Conservation (phyloP, 23 tunicate species). For the Styela clava region DNA sequence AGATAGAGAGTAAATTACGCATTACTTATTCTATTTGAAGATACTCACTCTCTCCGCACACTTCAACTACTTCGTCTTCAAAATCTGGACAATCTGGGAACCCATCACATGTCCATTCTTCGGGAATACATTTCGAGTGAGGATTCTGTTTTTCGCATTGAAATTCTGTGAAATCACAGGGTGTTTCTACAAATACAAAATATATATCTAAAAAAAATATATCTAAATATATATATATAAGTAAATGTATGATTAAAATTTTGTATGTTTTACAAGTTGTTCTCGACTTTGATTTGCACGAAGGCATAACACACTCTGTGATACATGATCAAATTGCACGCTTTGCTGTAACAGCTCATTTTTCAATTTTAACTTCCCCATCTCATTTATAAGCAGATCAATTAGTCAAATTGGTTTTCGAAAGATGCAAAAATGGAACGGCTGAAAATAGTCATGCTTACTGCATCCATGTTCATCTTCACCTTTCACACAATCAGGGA, state of each 20-base stretch:
- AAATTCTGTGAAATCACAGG: conserved; percentile 11
- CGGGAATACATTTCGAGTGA: conserved; percentile 15
- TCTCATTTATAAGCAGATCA: not conserved
- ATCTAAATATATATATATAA: not conserved
- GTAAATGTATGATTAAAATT: not conserved
- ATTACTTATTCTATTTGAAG: no score
- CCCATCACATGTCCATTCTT: conserved; percentile 20
- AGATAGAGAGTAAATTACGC: no score
- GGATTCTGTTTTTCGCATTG: not conserved
- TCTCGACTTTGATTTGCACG: no score
- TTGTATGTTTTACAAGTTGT: not conserved
- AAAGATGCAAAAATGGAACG: no score
- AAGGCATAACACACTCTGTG: no score
- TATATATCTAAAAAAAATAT: not conserved
- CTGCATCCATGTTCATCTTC: conserved; percentile 23
- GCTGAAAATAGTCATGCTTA: no score
- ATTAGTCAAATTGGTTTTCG: no score
- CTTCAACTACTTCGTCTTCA: conserved; percentile 5
- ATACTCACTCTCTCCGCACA: conserved; percentile 14
- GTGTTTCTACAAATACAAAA: not conserved
- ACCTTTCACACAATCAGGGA: conserved; percentile 13
- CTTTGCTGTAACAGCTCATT: no score
- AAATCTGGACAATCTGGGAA: conserved; percentile 12
- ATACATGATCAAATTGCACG: no score
- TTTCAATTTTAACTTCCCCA: not conserved